Evolutionary conservation across 2,113 vertebrate species (phyloP), one percentile per base, ranked within the genome.

Genomic region (Trinectes maculatus): DNA sequence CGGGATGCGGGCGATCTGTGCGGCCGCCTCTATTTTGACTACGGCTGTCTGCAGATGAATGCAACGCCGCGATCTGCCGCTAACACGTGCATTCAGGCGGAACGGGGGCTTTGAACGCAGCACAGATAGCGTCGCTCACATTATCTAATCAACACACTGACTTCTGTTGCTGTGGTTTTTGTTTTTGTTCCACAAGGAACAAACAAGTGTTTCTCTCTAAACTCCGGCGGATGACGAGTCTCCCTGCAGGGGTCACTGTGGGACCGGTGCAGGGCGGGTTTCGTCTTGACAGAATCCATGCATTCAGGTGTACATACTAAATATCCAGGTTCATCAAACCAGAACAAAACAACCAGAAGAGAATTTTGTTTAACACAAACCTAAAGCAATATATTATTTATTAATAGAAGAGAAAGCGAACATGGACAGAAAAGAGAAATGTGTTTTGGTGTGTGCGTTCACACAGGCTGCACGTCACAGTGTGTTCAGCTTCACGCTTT

Each of bases 1-100:
- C 13, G 47, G 54, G 55, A 87, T 92, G 84, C 84, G 77, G 92
- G 89, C 79, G 3, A 56, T 83, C 77, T 92, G 86, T 91, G 87
- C 80, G 71, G 74, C 77, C 61, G 71, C 76, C 75, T 83, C 13
- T 92, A 77, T 93, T 92, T 90, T 91, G 91, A 88, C 90, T 91
- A 74, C 33, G 83, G 79, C 80, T 87, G 77, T 82, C 72, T 87
- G 72, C 86, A 83, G 86, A 83, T 87, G 69, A 89, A 90, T 80
- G 62, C 80, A 21, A 54, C 42, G 65, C 56, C 37, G 31, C n/a
- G 71, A 78, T 79, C 67, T 10, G 12, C 34, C 9, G 68, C 87
- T 85, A 44, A 85, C 74, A 84, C 25, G 25, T 6, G 40, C 59
- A 73, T 44, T 77, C 54, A 48, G 76, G 89, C 77, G 29, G 74